Base-by-base conservation (phyloP, 2,797 vertebrate species). In the Taeniopygia guttata region DNA sequence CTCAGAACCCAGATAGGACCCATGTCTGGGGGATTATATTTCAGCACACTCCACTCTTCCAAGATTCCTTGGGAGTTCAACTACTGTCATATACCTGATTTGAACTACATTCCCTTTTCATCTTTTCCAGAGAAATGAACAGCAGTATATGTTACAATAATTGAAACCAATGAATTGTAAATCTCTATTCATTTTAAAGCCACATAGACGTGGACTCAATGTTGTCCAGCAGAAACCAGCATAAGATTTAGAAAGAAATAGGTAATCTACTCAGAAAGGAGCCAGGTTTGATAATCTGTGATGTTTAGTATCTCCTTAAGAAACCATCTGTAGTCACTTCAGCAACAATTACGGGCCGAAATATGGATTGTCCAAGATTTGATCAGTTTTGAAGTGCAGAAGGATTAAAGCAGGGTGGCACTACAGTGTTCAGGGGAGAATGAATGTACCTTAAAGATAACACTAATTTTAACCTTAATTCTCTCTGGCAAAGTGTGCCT, bases 1-100 rank as follows among this genome's bases (percentile, higher is more conserved):
- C 97, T 97, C 60, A 55, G 96, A 97, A 94, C 97, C 97, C 92
- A 96, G 93, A 68, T 77, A 97, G 97, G 95, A 97, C 96, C 95
- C 88, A 83, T 95, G 92, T 95, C 87, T 69, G 73, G 94, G 87
- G 95, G 95, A 96, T 97, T 97, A 87, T 96, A 87, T 96, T 96
- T 97, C 96, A 96, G 87, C 92, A 75, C 83, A 55, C 79, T 96
- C 89, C 87, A 81, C 89, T 83, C 66, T 75, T 80, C 88, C 80
- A 88, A 46, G 95, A 97, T 95, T 96, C 95, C 95, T 95, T 93
- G 89, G 63, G 97, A 97, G 95, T 90, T 66, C 81, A 78, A 22
- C 76, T 48, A 43, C 92, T 90, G 84, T 87, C 43, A 30, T 69
- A 76, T 82, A 96, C 88, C 94, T 88, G n/a, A 92, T 89, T 87